These are phyloP conservation scores for Myrmecobius fasciatus DNA, from an alignment of 2,113 vertebrate species.

Conservation along the genomic window DNA sequence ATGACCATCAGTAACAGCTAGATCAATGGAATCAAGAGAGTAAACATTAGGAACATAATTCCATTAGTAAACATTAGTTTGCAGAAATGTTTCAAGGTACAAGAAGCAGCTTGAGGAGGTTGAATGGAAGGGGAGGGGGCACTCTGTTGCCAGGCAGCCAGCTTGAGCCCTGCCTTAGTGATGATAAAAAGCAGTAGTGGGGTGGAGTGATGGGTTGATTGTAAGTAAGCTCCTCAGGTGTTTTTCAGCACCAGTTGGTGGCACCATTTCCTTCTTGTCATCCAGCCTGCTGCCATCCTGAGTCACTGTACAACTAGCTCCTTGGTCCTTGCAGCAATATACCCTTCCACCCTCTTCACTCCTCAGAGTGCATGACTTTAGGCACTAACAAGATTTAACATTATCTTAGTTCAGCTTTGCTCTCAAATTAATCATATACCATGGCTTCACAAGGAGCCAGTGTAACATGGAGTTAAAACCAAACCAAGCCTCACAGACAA, in stretches of 20 bases:
- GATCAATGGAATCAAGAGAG: conserved; percentile 23
- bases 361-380: not conserved
- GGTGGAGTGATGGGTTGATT: not conserved
- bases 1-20: not conserved
- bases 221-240: not conserved
- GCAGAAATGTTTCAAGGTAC: not conserved
- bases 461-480: not conserved
- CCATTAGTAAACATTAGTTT: not conserved
- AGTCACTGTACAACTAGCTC: not conserved
- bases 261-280: not conserved
- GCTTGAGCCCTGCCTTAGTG: not conserved
- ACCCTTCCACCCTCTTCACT: not conserved
- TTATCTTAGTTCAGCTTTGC: not conserved
- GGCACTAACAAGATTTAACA: not conserved
- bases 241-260: conserved; percentile 29
- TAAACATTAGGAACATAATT: not conserved
- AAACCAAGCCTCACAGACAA: not conserved
- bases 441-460: not conserved
- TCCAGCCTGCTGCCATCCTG: not conserved
- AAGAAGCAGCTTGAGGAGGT: not conserved
- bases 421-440: not conserved
- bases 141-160: not conserved
- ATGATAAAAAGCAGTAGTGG: not conserved
- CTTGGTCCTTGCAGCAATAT: not conserved
- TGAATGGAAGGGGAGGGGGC: not conserved